These are phyloP conservation scores for Neolamprologus sp. DNA, from an alignment of 2,113 vertebrate species.

Conservation along the genomic window DNA sequence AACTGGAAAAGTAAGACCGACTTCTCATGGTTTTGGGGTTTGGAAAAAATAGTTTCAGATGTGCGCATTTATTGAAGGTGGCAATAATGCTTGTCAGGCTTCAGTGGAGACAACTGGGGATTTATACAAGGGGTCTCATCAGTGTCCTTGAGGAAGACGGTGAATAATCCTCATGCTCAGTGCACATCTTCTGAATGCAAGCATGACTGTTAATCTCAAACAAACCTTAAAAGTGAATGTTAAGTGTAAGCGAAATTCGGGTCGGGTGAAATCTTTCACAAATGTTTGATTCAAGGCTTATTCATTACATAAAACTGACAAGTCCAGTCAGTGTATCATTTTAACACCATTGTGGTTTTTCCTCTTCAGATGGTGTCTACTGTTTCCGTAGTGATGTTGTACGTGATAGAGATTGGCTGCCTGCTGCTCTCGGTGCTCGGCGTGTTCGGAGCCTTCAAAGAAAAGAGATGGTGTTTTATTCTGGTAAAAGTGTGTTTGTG, in stretches of 20 bases:
- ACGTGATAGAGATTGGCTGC: conserved; percentile 55
- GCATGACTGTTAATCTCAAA: background rate
- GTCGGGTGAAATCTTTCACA: background rate
- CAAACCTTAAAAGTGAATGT: background rate
- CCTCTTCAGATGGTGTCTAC: conserved; percentile 51
- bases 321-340: background rate
- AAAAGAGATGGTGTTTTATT: conserved; percentile 66
- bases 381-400: conserved; percentile 52
- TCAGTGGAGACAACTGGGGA: background rate
- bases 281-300: background rate
- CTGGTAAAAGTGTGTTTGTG: conserved; percentile 40
- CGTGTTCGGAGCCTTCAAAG: conserved; percentile 52
- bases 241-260: background rate
- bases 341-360: background rate
- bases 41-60: background rate
- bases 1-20: conserved; percentile 55
- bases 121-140: background rate
- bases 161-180: background rate
- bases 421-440: conserved; percentile 63
- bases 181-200: background rate
- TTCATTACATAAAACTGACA: background rate
- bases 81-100: background rate
- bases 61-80: background rate
- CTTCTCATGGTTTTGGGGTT: background rate
- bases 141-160: conserved; percentile 18